These are phyloP conservation scores for Ophthalmolycus amberensis DNA, from an alignment of 2,113 vertebrate species.

Conservation along the genomic window DNA sequence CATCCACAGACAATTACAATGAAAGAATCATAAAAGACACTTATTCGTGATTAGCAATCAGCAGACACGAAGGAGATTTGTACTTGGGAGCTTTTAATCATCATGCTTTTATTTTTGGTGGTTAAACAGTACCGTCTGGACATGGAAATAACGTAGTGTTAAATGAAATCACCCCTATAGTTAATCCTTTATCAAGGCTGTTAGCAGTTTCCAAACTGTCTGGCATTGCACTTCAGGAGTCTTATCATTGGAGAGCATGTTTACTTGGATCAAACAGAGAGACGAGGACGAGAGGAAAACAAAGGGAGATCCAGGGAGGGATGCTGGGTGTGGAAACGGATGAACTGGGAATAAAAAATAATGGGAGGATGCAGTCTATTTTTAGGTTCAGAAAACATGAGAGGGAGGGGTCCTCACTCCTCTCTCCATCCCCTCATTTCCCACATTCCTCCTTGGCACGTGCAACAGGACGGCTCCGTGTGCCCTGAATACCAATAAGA, in stretches of 20 bases:
- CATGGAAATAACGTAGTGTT: slow-evolving; percentile 30
- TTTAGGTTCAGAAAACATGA: slow-evolving; percentile 76
- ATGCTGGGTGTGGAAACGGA: slow-evolving; percentile 54
- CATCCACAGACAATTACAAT: slow-evolving; percentile 1
- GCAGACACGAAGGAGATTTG: slow-evolving; percentile 16
- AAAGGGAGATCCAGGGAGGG: slow-evolving; percentile 55
- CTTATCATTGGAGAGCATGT: slow-evolving; percentile 65
- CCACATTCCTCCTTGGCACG: slow-evolving; percentile 79
- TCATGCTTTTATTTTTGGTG: slow-evolving; percentile 34
- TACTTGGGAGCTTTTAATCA: slow-evolving; percentile 33
- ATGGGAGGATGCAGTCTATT: slow-evolving; percentile 74
- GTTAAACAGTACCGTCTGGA: slow-evolving; percentile 17
- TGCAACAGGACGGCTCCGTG: slow-evolving; percentile 67
- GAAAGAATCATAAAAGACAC: slow-evolving; percentile 1
- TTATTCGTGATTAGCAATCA: slow-evolving; percentile 17
- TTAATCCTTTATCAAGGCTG: slow-evolving; percentile 55
- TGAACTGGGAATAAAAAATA: slow-evolving; percentile 70
- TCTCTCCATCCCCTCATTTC: slow-evolving; percentile 59
- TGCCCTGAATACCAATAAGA: slow-evolving; percentile 79
- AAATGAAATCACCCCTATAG: slow-evolving; percentile 44
- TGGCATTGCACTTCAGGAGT: slow-evolving; percentile 53
- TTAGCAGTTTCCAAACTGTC: slow-evolving; percentile 60
- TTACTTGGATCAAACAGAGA: slow-evolving; percentile 59
- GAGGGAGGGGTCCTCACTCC: slow-evolving; percentile 50
- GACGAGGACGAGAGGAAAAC: slow-evolving; percentile 33